These are phyloP conservation scores for Orestias chungarensis DNA, from an alignment of 2,797 vertebrate species.

Conservation along the genomic window DNA sequence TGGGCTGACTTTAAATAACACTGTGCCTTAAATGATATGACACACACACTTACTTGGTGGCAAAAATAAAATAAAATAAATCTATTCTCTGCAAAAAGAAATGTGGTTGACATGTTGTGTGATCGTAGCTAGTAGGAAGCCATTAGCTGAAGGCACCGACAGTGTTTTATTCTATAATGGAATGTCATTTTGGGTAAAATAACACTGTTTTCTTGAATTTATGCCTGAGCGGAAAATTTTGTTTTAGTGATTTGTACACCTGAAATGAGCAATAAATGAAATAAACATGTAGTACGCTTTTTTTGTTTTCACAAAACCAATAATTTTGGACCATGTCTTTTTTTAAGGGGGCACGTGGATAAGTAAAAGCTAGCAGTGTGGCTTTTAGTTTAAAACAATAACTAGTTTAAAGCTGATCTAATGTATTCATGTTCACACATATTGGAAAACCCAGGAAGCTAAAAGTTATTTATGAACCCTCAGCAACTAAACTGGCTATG, in stretches of 20 bases:
- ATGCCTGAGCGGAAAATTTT: constrained; percentile 36
- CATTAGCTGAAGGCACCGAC: constrained; percentile 14
- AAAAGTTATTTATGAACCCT: constrained; percentile 23
- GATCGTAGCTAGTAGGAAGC: constrained; percentile 8
- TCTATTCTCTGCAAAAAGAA: constrained; percentile 32
- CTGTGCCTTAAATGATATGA: constrained; percentile 35
- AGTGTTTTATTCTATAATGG: constrained; percentile 14
- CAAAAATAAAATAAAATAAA: constrained; percentile 30
- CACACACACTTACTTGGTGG: constrained; percentile 12
- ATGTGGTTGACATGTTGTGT: constrained; percentile 7
- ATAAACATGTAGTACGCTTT: neutral
- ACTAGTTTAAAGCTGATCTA: constrained; percentile 18
- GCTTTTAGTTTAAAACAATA: constrained; percentile 13
- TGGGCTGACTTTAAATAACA: constrained; percentile 45
- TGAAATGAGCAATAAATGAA: constrained; percentile 24
- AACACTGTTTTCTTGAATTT: constrained; percentile 30
- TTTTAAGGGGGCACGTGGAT: constrained; percentile 21
- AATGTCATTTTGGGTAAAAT: constrained; percentile 14
- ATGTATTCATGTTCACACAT: constrained; percentile 10
- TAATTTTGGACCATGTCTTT: constrained; percentile 24
- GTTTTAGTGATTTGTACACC: constrained; percentile 11
- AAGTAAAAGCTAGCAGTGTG: constrained; percentile 8
- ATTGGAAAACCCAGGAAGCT: constrained; percentile 8
- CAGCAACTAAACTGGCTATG: constrained; percentile 4
- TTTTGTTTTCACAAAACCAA: constrained; percentile 17